These are phyloP conservation scores for Apodemus sylvaticus DNA, from an alignment of 2,113 vertebrate species.

Conservation along the genomic window DNA sequence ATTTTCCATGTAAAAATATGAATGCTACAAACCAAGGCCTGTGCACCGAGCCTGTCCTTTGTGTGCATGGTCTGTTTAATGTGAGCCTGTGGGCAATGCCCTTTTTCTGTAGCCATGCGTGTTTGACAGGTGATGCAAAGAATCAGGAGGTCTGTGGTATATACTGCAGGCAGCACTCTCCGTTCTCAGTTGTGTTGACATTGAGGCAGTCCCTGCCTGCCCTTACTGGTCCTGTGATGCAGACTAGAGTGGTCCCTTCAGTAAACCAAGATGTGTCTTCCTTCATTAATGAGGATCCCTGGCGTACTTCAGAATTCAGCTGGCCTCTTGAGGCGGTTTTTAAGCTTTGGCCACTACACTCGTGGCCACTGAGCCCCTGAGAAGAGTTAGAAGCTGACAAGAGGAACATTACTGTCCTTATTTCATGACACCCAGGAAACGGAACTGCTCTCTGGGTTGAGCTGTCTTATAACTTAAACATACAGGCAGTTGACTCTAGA, in stretches of 20 bases:
- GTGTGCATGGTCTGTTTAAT: neutral
- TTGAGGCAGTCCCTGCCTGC: neutral
- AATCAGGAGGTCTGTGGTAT: neutral
- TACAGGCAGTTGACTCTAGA: neutral
- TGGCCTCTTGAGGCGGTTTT: neutral
- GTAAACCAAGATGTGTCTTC: neutral
- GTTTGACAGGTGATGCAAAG: neutral
- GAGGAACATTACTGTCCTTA: accelerated
- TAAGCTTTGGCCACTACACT: neutral
- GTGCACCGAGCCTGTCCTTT: neutral
- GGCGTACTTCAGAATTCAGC: neutral
- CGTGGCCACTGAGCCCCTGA: neutral
- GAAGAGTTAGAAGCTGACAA: neutral
- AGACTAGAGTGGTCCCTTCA: neutral
- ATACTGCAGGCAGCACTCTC: neutral
- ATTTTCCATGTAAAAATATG: neutral
- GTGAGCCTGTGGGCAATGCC: neutral
- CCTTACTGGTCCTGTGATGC: neutral
- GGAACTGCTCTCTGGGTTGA: neutral
- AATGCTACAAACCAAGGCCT: neutral
- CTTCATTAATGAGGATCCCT: neutral
- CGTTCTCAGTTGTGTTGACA: neutral
- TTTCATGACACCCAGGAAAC: neutral
- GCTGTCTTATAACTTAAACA: neutral
- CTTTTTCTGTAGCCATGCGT: neutral